phyloP scores from a whole-genome alignment of 2,888 invertebrate genomes.

The Macrophya annulata region DNA sequence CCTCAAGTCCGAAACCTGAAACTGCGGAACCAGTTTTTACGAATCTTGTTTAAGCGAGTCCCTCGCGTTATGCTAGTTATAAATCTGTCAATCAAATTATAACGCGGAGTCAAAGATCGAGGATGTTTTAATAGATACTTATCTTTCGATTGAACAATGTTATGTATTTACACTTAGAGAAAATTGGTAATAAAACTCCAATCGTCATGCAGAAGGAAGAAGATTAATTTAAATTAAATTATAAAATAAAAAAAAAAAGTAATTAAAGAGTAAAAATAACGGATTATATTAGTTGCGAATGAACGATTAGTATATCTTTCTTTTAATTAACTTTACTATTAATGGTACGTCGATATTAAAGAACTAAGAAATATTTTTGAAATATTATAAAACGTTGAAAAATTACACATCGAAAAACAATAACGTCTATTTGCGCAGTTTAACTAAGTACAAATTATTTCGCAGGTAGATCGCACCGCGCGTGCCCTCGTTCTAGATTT shows the following conservation, averaged over 20 bases:
- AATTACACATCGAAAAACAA: neutral
- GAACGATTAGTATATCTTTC: neutral
- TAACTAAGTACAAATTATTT: slow-evolving; percentile 22
- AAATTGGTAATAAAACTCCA: neutral
- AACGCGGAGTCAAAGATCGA: neutral
- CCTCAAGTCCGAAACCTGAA: slow-evolving; percentile 43
- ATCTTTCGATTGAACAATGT: neutral
- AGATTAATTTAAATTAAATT: neutral
- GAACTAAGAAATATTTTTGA: neutral
- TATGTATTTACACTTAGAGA: neutral
- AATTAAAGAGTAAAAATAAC: neutral
- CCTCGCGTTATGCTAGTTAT: neutral
- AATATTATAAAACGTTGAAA: neutral
- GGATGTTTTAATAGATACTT: neutral
- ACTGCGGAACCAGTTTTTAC: slow-evolving; percentile 46
- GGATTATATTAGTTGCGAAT: neutral
- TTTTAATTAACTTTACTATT: neutral
- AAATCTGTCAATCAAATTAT: slow-evolving; percentile 34
- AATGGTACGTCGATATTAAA: neutral
- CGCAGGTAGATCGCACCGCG: neutral
- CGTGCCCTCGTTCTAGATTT: slow-evolving; percentile 44
- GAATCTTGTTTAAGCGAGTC: neutral
- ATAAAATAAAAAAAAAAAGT: neutral
- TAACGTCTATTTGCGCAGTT: slow-evolving; percentile 1
- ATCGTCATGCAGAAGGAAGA: neutral